Evolutionary conservation across 2,888 invertebrate species (phyloP).

Genomic region (Himalopsyche tibetana): DNA sequence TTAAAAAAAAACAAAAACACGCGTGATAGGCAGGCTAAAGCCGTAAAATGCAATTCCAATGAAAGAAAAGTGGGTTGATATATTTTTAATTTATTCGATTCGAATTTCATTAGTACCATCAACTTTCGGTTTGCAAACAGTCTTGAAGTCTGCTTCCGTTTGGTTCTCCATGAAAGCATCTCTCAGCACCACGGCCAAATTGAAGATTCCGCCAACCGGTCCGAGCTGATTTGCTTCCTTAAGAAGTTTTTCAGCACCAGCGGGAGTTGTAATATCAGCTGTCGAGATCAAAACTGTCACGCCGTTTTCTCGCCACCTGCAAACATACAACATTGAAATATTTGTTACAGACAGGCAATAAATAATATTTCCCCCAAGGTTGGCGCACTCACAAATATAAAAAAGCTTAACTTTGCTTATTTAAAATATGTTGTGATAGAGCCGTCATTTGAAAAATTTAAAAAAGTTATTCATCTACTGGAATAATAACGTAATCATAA

Average conservation of each 20-base stretch:
- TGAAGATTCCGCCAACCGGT: constrained; percentile 79
- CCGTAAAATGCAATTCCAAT: too few species aligned
- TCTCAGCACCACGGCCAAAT: constrained; percentile 79
- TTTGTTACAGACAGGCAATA: too few species aligned
- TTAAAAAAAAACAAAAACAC: too few species aligned
- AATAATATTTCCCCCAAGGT: too few species aligned
- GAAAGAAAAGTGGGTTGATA: too few species aligned
- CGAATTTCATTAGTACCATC: constrained; percentile 73
- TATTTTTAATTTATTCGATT: neutral
- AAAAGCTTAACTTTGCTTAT: too few species aligned
- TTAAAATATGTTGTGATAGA: too few species aligned
- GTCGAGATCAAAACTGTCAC: constrained; percentile 80
- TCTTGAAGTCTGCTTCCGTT: constrained; percentile 86
- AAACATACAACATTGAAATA: neutral
- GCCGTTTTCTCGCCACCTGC: constrained; percentile 76
- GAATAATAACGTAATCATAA: too few species aligned
- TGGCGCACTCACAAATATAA: too few species aligned
- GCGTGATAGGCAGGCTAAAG: too few species aligned
- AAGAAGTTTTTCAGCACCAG: constrained; percentile 78
- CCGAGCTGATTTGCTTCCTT: constrained; percentile 77
- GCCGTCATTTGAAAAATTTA: too few species aligned
- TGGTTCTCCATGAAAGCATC: constrained; percentile 94
- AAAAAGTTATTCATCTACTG: too few species aligned
- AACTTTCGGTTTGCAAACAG: constrained; percentile 91
- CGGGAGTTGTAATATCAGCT: constrained; percentile 78